Evolutionary conservation across 2,113 vertebrate species (phyloP).

Genomic region (Formicarius rufipectus): DNA sequence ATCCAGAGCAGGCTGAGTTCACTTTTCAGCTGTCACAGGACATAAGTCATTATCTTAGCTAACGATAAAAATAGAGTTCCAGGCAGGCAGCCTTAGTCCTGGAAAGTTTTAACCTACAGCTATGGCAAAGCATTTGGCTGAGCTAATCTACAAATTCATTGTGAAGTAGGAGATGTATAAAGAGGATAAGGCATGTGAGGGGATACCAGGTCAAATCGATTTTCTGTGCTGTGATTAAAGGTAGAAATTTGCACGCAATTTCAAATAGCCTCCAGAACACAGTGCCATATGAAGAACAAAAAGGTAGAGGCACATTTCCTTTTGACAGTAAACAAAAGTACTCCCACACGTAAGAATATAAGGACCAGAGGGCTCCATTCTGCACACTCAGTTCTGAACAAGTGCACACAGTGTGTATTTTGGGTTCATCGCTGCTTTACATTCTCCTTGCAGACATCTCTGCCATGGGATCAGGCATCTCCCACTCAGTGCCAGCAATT

Average conservation of each 20-base stretch:
- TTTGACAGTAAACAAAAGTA: not conserved
- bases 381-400: not conserved
- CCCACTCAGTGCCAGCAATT: rapidly evolving
- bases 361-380: not conserved
- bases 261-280: not conserved
- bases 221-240: not conserved
- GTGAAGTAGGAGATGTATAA: not conserved
- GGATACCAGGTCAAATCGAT: not conserved
- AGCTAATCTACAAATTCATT: not conserved
- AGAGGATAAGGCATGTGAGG: not conserved
- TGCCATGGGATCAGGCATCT: not conserved
- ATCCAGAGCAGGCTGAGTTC: not conserved
- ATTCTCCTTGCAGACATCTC: not conserved
- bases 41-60: not conserved
- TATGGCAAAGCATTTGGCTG: not conserved
- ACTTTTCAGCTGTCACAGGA: not conserved
- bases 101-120: not conserved
- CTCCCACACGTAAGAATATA: not conserved
- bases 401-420: not conserved
- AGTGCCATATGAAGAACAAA: not conserved
- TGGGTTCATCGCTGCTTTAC: not conserved
- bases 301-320: not conserved
- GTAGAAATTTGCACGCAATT: not conserved
- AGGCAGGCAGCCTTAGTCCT: not conserved
- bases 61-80: not conserved